A percentile compares a stretch with the other conserved stretches of the same genome.
These are phyloP conservation scores for Plecotus auritus DNA, from an alignment of 2,113 vertebrate species.

Conservation along the genomic window DNA sequence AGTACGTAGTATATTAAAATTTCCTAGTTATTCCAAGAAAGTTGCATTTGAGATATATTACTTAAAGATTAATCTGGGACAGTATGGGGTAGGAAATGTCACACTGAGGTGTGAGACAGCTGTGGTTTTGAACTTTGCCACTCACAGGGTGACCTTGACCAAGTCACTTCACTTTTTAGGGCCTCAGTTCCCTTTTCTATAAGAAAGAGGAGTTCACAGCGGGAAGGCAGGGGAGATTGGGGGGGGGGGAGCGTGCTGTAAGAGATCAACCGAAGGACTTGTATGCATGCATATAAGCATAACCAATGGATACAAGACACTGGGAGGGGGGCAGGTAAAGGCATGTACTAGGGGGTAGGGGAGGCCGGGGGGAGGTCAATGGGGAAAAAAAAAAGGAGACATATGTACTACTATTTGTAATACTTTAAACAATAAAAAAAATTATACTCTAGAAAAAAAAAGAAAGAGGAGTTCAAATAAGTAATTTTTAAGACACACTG, in stretches of 20 bases:
- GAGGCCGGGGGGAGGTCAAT: no score
- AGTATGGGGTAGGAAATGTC: background rate
- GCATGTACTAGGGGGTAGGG: no score
- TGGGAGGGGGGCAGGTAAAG: no score
- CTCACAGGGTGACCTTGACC: background rate
- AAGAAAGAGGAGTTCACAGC: conserved; percentile 1
- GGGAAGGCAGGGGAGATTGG: no score
- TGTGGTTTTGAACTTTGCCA: background rate
- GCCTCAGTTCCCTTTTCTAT: background rate
- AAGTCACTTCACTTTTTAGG: background rate
- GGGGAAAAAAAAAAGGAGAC: no score
- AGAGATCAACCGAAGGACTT: no score
- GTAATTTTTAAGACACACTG: background rate
- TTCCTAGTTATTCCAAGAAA: background rate
- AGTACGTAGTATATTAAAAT: background rate
- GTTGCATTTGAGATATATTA: background rate
- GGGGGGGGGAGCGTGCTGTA: no score
- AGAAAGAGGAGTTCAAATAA: conserved; percentile 3
- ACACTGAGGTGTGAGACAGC: background rate
- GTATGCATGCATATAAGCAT: no score
- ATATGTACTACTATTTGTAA: no score
- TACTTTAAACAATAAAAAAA: no score
- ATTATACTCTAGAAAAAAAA: no score
- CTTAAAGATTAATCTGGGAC: background rate
- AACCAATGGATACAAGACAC: no score